Percentiles rank a stretch among this genome's conserved stretches.
These are phyloP conservation scores for Sakesphorus luctuosus DNA, from an alignment of 2,113 vertebrate genomes.

Conservation along the genomic window DNA sequence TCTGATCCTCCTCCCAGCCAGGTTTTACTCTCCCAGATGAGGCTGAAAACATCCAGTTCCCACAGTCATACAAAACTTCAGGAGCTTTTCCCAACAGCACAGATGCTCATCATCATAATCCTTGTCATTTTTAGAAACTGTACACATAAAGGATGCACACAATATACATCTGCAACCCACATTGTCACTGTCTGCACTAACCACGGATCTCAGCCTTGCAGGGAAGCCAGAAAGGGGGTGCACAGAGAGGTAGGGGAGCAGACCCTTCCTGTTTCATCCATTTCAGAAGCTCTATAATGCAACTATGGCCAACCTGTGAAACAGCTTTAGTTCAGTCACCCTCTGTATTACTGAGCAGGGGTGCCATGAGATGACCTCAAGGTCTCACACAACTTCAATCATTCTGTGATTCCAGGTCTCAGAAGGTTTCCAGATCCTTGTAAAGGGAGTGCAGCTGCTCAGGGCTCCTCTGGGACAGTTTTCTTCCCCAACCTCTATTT, in stretches of 20 bases:
- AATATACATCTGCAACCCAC: background rate
- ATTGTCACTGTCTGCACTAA: background rate
- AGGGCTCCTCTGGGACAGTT: background rate
- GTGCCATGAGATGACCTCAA: background rate
- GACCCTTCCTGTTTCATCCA: too few species aligned
- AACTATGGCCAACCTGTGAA: background rate
- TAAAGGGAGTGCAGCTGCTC: background rate
- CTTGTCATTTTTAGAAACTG: background rate
- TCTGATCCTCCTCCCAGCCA: background rate
- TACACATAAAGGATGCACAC: too few species aligned
- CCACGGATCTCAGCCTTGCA: fast-evolving
- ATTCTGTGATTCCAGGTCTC: background rate
- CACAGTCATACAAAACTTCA: background rate
- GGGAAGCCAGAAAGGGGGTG: background rate
- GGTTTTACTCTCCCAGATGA: background rate
- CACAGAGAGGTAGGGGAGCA: background rate
- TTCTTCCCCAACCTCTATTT: background rate
- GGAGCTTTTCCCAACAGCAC: background rate
- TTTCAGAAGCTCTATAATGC: background rate
- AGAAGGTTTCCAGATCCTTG: background rate
- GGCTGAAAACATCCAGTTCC: background rate
- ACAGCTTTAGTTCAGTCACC: background rate
- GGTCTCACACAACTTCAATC: background rate
- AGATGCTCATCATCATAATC: background rate
- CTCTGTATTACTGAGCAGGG: background rate